Conservation (phyloP, 1,140 invertebrate species). For the Muscidifurax raptorellus region DNA sequence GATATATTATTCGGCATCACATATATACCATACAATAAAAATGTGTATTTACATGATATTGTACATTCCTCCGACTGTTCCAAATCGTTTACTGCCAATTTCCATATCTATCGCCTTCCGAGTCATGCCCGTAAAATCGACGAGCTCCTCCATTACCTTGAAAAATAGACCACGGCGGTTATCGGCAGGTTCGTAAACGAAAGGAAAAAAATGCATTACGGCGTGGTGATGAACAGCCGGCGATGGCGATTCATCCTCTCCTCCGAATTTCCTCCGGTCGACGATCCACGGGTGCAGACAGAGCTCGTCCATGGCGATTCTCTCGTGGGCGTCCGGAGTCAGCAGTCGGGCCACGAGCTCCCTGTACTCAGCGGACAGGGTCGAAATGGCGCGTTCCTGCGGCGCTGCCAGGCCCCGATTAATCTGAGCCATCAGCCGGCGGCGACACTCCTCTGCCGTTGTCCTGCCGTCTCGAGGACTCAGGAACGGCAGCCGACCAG, state of each 20-base stretch:
- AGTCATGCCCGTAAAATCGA: slow-evolving; percentile 40
- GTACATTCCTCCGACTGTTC: slow-evolving; percentile 59
- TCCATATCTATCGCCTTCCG: slow-evolving; percentile 47
- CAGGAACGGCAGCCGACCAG: slow-evolving; percentile 82
- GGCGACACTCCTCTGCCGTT: slow-evolving; percentile 77
- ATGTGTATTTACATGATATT: slow-evolving; percentile 56
- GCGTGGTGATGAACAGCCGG: not conserved
- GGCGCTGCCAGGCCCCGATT: slow-evolving; percentile 77
- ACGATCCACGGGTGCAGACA: slow-evolving; percentile 73
- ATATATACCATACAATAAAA: no score
- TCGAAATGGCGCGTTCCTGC: slow-evolving; percentile 67
- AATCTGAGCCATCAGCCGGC: slow-evolving; percentile 79
- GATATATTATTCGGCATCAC: no score
- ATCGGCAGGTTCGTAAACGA: no score
- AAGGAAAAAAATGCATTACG: not conserved
- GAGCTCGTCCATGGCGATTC: slow-evolving; percentile 74
- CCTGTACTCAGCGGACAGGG: slow-evolving; percentile 62
- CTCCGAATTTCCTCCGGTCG: not conserved
- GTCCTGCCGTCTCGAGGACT: slow-evolving; percentile 69
- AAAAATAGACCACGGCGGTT: slow-evolving; percentile 36
- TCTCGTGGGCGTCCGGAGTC: slow-evolving; percentile 68
- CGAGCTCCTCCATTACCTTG: slow-evolving; percentile 57
- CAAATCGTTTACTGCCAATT: slow-evolving; percentile 54
- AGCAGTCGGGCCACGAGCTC: slow-evolving; percentile 72
- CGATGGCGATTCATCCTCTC: no score